Evolutionary conservation across 92 coral and sea anemone genomes (phyloP).

Genomic region (Blastomussa wellsi): DNA sequence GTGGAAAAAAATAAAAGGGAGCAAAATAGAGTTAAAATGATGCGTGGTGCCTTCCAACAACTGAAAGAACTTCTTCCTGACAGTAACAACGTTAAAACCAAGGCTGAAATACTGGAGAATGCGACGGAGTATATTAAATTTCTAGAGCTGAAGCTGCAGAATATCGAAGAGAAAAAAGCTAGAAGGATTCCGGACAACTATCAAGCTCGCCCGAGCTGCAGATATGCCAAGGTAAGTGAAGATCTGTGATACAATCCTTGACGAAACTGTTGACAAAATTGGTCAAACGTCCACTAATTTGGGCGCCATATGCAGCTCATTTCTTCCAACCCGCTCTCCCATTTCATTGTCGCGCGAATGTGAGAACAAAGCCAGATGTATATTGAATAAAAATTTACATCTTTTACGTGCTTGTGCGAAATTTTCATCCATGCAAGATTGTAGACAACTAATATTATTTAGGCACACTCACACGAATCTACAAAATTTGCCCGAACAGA

Average conservation of each 20-base stretch:
- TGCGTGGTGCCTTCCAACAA: background rate
- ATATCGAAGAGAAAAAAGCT: background rate
- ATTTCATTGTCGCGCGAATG: too few species aligned
- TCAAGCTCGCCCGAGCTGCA: slow-evolving; percentile 21
- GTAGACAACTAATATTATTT: background rate
- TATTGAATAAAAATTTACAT: too few species aligned
- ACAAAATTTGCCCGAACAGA: background rate
- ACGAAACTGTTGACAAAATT: too few species aligned
- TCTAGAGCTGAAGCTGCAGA: background rate
- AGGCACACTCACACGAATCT: background rate
- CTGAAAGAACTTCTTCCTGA: slow-evolving; percentile 16
- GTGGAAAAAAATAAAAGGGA: background rate
- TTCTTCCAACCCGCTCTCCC: too few species aligned
- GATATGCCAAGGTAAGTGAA: slow-evolving; percentile 16
- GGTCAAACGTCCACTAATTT: too few species aligned
- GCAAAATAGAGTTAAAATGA: background rate
- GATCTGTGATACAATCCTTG: background rate
- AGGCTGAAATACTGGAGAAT: background rate
- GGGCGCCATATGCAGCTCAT: too few species aligned
- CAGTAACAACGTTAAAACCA: background rate
- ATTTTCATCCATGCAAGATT: too few species aligned
- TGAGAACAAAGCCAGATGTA: too few species aligned
- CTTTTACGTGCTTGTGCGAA: too few species aligned
- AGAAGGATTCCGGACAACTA: background rate
- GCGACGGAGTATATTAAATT: slow-evolving; percentile 11